These are phyloP conservation scores for Bombus consobrinus DNA, from an alignment of 1,140 invertebrate species.

Conservation along the genomic window DNA sequence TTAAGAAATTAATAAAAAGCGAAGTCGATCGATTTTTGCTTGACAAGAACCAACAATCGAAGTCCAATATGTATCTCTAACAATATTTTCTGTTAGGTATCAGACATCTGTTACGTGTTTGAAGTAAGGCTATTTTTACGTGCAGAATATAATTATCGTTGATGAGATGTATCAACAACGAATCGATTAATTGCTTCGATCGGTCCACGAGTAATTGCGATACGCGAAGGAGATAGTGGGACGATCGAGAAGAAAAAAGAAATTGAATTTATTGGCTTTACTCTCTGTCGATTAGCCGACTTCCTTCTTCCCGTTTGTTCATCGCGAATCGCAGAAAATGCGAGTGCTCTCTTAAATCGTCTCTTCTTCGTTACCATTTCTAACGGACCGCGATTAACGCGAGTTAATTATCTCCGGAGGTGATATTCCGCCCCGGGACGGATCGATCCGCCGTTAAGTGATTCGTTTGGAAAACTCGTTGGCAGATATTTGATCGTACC, in stretches of 20 bases:
- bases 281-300: slow-evolving; percentile 32
- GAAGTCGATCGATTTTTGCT: too few species aligned
- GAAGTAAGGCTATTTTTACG: too few species aligned
- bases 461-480: slow-evolving; percentile 51
- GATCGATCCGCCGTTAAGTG: slow-evolving; percentile 48
- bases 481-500: not conserved
- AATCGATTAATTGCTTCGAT: too few species aligned
- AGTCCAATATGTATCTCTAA: too few species aligned
- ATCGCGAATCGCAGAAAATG: slow-evolving; percentile 36
- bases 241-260: not conserved
- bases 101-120: too few species aligned
- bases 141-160: too few species aligned
- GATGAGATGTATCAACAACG: too few species aligned
- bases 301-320: not conserved
- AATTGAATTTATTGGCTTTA: slow-evolving; percentile 35
- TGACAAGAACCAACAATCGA: too few species aligned
- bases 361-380: slow-evolving; percentile 68
- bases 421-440: slow-evolving; percentile 57
- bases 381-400: slow-evolving; percentile 72
- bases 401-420: slow-evolving; percentile 71
- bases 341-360: slow-evolving; percentile 54
- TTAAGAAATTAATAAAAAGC: too few species aligned
- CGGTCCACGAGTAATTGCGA: too few species aligned
- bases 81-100: too few species aligned
- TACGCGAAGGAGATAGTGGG: not conserved